Conservation (phyloP, 2,888 invertebrate species). For the Germaria angustata region DNA sequence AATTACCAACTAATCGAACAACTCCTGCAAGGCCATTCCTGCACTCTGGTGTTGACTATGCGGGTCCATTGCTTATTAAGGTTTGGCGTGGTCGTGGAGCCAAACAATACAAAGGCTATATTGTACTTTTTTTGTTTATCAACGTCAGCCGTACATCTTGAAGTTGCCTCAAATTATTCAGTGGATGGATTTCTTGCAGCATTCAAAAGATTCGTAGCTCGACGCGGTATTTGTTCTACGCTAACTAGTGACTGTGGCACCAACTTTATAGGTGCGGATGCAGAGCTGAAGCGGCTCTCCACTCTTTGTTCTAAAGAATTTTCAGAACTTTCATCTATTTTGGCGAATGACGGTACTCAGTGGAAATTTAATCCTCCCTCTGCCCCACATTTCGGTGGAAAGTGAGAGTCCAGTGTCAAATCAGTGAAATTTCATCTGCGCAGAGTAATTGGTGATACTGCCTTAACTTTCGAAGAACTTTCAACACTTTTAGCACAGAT, state of each 20-base stretch:
- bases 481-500: conserved; percentile 18
- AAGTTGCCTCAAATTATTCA: no score
- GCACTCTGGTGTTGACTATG: conserved; percentile 37
- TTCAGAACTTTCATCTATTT: no score
- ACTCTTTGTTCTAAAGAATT: background rate
- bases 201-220: conserved; percentile 26
- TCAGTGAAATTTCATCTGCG: conserved; percentile 17
- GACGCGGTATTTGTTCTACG: conserved; percentile 22
- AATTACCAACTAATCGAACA: conserved; percentile 42
- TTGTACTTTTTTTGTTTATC: no score
- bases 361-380: no score
- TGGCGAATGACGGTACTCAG: no score
- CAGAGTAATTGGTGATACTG: conserved; percentile 3
- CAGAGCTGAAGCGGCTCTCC: conserved; percentile 39
- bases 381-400: no score
- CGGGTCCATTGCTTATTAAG: conserved; percentile 54
- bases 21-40: conserved; percentile 32
- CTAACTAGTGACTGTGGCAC: conserved; percentile 36
- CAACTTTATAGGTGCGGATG: conserved; percentile 46
- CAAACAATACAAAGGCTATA: conserved; percentile 33
- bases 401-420: conserved; percentile 9
- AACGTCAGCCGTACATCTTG: no score
- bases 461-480: conserved; percentile 26
- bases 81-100: conserved; percentile 14
- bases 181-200: no score